Evolutionary conservation across 2,113 vertebrate genomes (phyloP).

Genomic region (Himantopus leucocephalus): DNA sequence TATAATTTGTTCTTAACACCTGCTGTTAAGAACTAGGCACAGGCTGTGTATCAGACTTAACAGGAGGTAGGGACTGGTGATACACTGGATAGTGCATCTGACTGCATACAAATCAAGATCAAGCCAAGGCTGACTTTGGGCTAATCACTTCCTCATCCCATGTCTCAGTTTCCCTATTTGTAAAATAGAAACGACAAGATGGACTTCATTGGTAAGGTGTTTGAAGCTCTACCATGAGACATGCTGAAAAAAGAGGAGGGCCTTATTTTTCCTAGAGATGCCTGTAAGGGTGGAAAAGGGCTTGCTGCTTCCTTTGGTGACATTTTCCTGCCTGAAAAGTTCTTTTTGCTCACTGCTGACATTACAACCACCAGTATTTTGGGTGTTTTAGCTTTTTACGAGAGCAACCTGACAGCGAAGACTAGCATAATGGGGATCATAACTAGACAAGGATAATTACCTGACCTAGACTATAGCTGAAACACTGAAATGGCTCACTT

Average conservation of each 20-base stretch:
- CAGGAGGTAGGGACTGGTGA: not conserved
- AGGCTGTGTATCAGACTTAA: not conserved
- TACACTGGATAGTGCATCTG: not conserved
- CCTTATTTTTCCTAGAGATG: not conserved
- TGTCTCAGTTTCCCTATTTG: not conserved
- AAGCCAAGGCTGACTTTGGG: not conserved
- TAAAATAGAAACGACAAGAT: not conserved
- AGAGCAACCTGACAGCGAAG: not conserved
- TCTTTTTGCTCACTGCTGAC: not conserved
- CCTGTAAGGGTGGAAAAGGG: not conserved
- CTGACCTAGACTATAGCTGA: not conserved
- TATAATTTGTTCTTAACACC: not conserved
- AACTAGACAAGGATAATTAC: not conserved
- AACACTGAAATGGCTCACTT: not conserved
- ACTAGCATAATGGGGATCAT: not conserved
- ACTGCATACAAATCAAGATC: not conserved
- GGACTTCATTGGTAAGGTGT: not conserved
- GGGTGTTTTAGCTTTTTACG: not conserved
- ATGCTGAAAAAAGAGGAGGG: not conserved
- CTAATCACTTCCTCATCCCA: not conserved
- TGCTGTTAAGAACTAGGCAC: not conserved
- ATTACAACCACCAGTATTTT: not conserved
- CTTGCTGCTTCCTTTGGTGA: not conserved
- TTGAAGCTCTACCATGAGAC: not conserved
- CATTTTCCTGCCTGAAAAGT: not conserved